These are phyloP conservation scores for Argynnis bischoffii DNA, from an alignment of 2,888 invertebrate genomes.

Conservation along the genomic window DNA sequence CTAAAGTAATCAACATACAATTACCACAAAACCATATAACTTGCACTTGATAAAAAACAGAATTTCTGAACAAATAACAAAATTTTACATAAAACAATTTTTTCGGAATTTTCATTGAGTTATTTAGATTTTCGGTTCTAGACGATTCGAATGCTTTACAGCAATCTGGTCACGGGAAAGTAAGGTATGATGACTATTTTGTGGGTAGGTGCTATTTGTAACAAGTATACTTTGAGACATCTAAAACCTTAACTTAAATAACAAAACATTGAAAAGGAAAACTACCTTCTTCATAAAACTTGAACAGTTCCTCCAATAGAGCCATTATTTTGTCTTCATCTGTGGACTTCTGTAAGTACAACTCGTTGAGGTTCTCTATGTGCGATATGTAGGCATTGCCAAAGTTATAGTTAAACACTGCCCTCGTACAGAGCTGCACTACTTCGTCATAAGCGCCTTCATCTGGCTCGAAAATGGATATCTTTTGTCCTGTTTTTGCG, in stretches of 20 bases:
- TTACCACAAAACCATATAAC: no score
- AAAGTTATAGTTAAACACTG: constrained; percentile 83
- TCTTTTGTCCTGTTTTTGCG: constrained; percentile 66
- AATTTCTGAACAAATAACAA: no score
- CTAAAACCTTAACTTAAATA: not conserved
- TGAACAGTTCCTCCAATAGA: constrained; percentile 83
- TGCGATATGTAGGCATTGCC: constrained; percentile 83
- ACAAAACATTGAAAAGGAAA: constrained; percentile 1
- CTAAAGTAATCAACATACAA: no score
- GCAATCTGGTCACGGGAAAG: no score
- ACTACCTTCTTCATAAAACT: constrained; percentile 74
- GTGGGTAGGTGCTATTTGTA: no score
- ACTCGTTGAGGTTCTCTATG: constrained; percentile 79
- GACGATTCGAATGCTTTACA: no score
- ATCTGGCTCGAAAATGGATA: constrained; percentile 77
- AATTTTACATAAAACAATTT: no score
- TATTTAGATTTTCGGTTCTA: no score
- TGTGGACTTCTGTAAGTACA: constrained; percentile 83
- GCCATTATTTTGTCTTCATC: constrained; percentile 76
- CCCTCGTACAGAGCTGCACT: constrained; percentile 82
- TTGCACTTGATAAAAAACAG: no score
- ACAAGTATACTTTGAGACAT: no score
- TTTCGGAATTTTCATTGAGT: no score
- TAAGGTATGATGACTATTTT: no score
- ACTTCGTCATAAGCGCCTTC: constrained; percentile 79